A percentile compares a stretch with the other conserved stretches of the same genome.
Evolutionary conservation across 1,140 invertebrate genomes (phyloP).

Genomic region (Ceratoteleas bidentatus): DNA sequence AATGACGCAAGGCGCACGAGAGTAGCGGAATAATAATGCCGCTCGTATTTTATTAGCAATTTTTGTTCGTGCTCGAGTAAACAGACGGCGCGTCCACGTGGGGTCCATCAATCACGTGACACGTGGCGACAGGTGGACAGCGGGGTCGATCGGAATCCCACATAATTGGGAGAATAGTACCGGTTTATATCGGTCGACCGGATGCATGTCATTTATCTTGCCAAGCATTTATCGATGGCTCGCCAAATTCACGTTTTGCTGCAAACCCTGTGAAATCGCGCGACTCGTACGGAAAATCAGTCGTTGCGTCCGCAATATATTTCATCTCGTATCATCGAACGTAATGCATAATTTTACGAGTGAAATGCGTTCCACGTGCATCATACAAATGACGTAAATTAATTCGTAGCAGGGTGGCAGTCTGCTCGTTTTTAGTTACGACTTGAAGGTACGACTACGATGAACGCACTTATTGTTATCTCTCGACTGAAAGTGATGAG

Average conservation of each 20-base stretch:
- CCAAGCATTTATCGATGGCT: conserved; percentile 69
- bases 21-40: conserved; percentile 19
- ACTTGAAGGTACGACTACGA: no score
- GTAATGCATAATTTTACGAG: conserved; percentile 53
- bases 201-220: conserved; percentile 74
- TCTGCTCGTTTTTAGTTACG: background rate
- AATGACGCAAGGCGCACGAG: conserved; percentile 7
- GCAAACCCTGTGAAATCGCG: conserved; percentile 71
- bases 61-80: conserved; percentile 39
- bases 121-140: conserved; percentile 73
- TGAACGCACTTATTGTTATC: no score
- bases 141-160: conserved; percentile 71
- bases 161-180: conserved; percentile 75
- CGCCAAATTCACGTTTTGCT: conserved; percentile 68
- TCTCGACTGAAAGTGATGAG: no score
- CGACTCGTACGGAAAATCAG: conserved; percentile 69
- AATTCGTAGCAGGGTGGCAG: conserved; percentile 12
- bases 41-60: conserved; percentile 35
- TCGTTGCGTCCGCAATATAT: conserved; percentile 37
- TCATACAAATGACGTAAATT: conserved; percentile 45
- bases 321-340: conserved; percentile 35
- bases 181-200: conserved; percentile 72
- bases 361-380: conserved; percentile 27
- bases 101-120: conserved; percentile 73
- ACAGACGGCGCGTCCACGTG: conserved; percentile 38